Conservation (phyloP, 2,113 vertebrate species). For the Ptilorrhoa leucosticta region DNA sequence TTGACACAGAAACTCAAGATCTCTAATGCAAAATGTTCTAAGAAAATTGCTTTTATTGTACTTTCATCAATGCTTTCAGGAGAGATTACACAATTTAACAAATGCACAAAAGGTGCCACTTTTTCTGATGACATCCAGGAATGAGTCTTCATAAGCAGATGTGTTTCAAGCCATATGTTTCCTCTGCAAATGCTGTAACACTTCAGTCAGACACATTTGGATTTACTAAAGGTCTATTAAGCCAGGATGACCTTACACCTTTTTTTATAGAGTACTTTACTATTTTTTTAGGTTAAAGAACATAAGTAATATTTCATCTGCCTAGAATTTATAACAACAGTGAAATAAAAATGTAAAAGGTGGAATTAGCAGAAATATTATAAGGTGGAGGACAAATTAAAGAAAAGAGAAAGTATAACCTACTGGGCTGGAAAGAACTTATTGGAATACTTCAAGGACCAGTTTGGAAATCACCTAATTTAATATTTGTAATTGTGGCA, state of each 20-base stretch:
- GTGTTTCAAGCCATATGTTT: neutral
- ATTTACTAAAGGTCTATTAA: neutral
- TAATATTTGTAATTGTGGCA: neutral
- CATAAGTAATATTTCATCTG: neutral
- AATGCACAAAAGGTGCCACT: neutral
- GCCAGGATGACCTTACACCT: neutral
- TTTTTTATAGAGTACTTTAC: neutral
- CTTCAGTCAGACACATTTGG: neutral
- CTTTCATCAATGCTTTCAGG: neutral
- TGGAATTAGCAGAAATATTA: neutral
- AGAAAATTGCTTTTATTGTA: constrained; percentile 10
- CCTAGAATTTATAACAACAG: neutral
- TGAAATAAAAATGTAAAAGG: neutral
- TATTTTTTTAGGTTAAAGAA: neutral
- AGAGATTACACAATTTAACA: neutral
- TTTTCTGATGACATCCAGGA: neutral
- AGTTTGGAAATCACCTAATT: neutral
- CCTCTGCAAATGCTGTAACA: neutral
- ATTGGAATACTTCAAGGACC: neutral
- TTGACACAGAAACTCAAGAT: constrained; percentile 1
- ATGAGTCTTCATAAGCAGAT: neutral
- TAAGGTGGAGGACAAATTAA: neutral
- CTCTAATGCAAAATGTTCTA: neutral
- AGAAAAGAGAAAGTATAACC: neutral
- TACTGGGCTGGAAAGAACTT: neutral